Evolutionary conservation across 2,888 invertebrate species (phyloP), one percentile per base, ranked within the genome.

Genomic region (Fragum sueziense): DNA sequence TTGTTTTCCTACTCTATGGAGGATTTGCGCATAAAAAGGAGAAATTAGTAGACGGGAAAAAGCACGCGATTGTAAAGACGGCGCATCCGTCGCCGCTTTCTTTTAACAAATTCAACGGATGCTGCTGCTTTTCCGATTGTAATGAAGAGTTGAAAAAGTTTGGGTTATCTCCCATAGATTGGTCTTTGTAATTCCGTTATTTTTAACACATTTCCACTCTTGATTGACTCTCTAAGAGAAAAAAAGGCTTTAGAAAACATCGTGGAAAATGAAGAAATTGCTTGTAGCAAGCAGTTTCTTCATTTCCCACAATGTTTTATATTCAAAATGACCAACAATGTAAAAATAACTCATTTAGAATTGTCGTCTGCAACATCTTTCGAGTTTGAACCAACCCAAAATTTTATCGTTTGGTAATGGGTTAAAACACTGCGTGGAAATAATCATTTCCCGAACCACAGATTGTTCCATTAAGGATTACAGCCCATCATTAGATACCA

Each of bases 61-160:
- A 89, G 76, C 91, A 92, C 70, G 54, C 67, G 0, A 78, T 91
- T 25, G 86, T 92, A 17, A 91, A 90, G 76, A 88, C 87, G n/a
- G 91, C 91, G 17, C 92, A 92, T 82, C 92, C 92, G 0, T 92
- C 92, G 6, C 91, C 92, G 0, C 85, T 91, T n/a, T 89, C 90
- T 17, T 85, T 88, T 57, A 86, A 73, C 20, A 89, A 89, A 79
- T 92, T 91, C 80, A 71, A 80, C 4, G 87, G 86, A 29, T 92
- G 90, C 73, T 88, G 86, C 65, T 91, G 91, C 80, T 92, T 92
- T 76, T 91, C 91, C 1, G 73, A 85, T 59, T 87, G 88, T 29
- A 90, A 92, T 76, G 68, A 65, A 4, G 87, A 80, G 7, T 79
- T 92, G 68, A 74, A 81, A 61, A 81, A 87, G 47, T 77, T 80